Base-by-base conservation (phyloP, 2,888 invertebrate genomes). In the Leptinotarsa rubiginosa region DNA sequence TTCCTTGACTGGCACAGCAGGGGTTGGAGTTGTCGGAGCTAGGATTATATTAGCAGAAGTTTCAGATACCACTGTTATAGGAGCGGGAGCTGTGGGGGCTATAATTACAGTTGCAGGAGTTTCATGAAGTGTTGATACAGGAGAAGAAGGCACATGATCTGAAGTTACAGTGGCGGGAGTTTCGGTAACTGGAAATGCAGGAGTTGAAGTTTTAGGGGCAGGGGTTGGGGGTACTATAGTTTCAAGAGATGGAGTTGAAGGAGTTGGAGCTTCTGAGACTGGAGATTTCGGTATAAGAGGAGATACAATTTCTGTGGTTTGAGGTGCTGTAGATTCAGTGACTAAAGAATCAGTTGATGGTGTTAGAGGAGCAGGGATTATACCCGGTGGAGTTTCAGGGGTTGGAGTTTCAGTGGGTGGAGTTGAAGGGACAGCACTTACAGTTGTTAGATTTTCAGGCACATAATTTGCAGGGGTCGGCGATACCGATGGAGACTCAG, bases 401-500 rank as follows among this genome's bases (percentile, higher is more conserved):
- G 62, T 75, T 72, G 62, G 31, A 10, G 66, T 4, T 67, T 49
- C 67, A 62, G 69, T 7, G 41, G 54, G 18, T 68, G 41, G 15
- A 13, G 13, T 47, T 50, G 50, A 20, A 65, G 70, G 22, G 12
- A 65, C 25, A 22, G 65, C 15, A 15, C 18, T 59, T 50, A 20
- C 69, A 49, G 74, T 12, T n/a, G 59, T 15, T 72, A 65, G 72
- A 69, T 62, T 56, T 62, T 65, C 65, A 72, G 69, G 22, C 2
- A 12, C 10, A 20, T 50, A 4, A 18, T 47, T 41, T 64, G 18
- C 56, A 41, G 47, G 25, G n/a, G 18, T 20, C 49, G 16, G 47
- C 12, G 72, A 56, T 22, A 73, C 59, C 50, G 70, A 31, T 59
- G 76, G 20, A 68, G 76, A 72, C 47, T 73, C 77, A 20, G 75